Conservation (phyloP, 2,888 invertebrate species). For the Amphiduros pacificus region DNA sequence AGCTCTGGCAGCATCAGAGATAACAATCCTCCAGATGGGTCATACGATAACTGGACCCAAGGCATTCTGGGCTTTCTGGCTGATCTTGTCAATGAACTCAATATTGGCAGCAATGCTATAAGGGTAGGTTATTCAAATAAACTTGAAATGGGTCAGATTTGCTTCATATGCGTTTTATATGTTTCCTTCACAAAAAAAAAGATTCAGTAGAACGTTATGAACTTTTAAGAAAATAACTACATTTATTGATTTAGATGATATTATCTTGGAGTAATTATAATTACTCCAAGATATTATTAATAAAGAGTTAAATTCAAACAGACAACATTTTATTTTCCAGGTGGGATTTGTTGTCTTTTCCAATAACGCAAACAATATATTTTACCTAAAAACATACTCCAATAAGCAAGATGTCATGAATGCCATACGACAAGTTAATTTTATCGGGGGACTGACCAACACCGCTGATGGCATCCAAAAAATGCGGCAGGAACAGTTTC, state of each 20-base stretch:
- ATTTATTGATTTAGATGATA: too few species aligned
- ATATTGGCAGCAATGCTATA: neutral
- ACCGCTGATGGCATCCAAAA: constrained; percentile 9
- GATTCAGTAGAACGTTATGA: too few species aligned
- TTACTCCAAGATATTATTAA: too few species aligned
- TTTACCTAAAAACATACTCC: constrained; percentile 4
- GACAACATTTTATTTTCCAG: too few species aligned
- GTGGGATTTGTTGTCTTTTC: constrained; percentile 10
- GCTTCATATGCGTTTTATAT: too few species aligned
- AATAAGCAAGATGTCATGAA: neutral
- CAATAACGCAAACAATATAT: neutral
- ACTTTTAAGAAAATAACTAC: too few species aligned
- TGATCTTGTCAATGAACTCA: constrained; percentile 8
- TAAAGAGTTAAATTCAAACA: too few species aligned
- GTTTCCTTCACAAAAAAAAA: too few species aligned
- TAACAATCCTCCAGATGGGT: constrained; percentile 15
- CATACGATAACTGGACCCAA: constrained; percentile 15
- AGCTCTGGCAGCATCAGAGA: constrained; percentile 21
- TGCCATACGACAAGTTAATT: neutral
- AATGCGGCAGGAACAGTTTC: constrained; percentile 3
- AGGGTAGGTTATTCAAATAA: neutral
- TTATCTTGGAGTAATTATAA: too few species aligned
- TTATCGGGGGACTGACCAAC: constrained; percentile 12
- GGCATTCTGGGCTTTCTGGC: constrained; percentile 15
- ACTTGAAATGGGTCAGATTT: too few species aligned